Conservation (phyloP, 2,888 invertebrate genomes). For the Cheilosia urbana region DNA sequence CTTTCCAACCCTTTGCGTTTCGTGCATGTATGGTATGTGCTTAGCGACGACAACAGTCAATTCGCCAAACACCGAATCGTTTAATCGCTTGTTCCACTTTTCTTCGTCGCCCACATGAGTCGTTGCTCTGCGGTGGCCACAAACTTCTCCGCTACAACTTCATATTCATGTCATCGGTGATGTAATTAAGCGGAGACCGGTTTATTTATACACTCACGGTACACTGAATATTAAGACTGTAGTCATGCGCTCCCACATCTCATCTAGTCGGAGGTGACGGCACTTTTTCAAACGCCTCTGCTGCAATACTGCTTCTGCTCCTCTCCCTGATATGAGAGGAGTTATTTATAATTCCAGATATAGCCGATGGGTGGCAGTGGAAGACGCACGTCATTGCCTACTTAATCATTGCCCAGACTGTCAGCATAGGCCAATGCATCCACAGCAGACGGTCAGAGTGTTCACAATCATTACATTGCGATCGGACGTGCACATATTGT, state of each 20-base stretch:
- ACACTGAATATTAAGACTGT: constrained; percentile 43
- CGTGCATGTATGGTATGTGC: neutral
- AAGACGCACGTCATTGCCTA: constrained; percentile 63
- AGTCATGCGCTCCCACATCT: constrained; percentile 48
- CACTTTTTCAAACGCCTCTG: constrained; percentile 59
- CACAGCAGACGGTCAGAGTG: constrained; percentile 43
- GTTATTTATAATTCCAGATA: constrained; percentile 69
- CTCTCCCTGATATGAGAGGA: constrained; percentile 49
- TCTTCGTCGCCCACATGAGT: constrained; percentile 29
- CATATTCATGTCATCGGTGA: constrained; percentile 69
- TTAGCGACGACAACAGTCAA: constrained; percentile 46
- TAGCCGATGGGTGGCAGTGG: constrained; percentile 55
- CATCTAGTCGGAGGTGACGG: constrained; percentile 43
- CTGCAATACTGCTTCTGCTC: neutral
- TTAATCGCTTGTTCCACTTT: constrained; percentile 57
- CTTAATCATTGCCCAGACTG: constrained; percentile 61
- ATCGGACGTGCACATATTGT: constrained; percentile 16
- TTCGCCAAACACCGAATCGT: constrained; percentile 57
- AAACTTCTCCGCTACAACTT: constrained; percentile 57
- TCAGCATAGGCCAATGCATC: constrained; percentile 64
- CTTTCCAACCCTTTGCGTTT: neutral
- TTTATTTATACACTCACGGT: constrained; percentile 61
- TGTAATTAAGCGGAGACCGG: constrained; percentile 64
- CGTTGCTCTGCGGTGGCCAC: constrained; percentile 16
- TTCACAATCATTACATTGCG: constrained; percentile 50